Evolutionary conservation across 2,888 invertebrate species (phyloP), one percentile per base, ranked within the genome.

Genomic region (Lasioglossum calceatum): DNA sequence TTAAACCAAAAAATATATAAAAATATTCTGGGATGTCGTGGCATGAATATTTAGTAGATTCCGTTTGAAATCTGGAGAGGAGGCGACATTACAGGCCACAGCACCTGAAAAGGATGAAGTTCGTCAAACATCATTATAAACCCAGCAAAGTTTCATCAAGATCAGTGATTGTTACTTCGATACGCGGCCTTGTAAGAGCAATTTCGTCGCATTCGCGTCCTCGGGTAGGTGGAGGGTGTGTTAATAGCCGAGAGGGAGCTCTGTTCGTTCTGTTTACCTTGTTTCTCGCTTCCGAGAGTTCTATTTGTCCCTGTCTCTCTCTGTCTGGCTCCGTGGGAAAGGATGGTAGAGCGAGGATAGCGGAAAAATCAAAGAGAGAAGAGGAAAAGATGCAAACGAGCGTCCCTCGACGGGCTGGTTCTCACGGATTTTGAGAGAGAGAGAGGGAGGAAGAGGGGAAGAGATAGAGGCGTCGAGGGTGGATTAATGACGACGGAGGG

Each of bases 351-450:
- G 2, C 54, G 78, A 54, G 50, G 32, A 19, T 7, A 4, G 8
- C 16, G 44, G 16, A 58, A 19, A 39, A 75, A 75, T 71, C 75
- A 36, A 36, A 12, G 39, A 16, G 70, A 5, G 16, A 27, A 7
- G 64, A 47, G 71, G 73, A 64, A n/a, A 72, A 67, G 64, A 89
- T 88, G 89, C 89, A 88, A 88, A 88, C 76, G 88, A 90, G 79
- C 42, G 47, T 64, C 32, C 39, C 76, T 54, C 54, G 64, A 42
- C n/a, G 70, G 67, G 85, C 77, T 27, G 16, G 71, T 74, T 83
- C 78, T 44, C 72, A 79, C 36, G 81, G 83, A 88, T 90, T 71
- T 81, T 75, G 64, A 61, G 61, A 61, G 27, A 27, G 27, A 27
- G 27, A 27, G 27, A 27, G 27, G 61, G 61, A 61, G 36, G 36